Evolutionary conservation across 2,888 invertebrate species (phyloP).

Genomic region (Chaitophorus viminalis): DNA sequence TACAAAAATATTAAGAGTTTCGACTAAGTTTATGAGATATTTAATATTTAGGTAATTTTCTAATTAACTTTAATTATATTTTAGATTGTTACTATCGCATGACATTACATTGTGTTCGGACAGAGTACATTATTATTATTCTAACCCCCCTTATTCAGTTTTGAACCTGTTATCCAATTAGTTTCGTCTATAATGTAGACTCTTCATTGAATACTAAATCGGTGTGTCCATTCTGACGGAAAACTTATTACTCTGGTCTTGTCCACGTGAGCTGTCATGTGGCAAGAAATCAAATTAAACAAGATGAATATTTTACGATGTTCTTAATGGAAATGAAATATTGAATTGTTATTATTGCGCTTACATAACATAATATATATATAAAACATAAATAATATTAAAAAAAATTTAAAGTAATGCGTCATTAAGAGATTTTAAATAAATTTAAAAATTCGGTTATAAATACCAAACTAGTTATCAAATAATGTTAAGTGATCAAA

Average conservation of each 20-base stretch:
- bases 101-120: not conserved
- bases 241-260: slow-evolving; percentile 16
- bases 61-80: not conserved
- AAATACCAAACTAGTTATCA: too few species aligned
- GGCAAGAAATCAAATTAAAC: not conserved
- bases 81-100: not conserved
- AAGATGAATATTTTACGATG: not conserved
- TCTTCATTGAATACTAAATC: not conserved
- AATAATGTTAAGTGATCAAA: too few species aligned
- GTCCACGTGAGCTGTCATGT: not conserved
- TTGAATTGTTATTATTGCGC: too few species aligned
- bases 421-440: too few species aligned
- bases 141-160: not conserved
- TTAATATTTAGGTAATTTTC: not conserved
- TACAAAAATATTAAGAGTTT: too few species aligned
- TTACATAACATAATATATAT: too few species aligned
- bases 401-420: too few species aligned
- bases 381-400: too few species aligned
- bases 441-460: too few species aligned
- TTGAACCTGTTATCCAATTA: slow-evolving; percentile 32
- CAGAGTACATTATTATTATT: slow-evolving; percentile 14
- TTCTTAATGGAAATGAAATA: too few species aligned
- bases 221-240: not conserved
- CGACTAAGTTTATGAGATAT: not conserved
- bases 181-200: not conserved